Percentiles rank a stretch among this genome's conserved stretches.
These are phyloP conservation scores for Lasioglossum lativentre DNA, from an alignment of 2,888 invertebrate species.

Conservation along the genomic window DNA sequence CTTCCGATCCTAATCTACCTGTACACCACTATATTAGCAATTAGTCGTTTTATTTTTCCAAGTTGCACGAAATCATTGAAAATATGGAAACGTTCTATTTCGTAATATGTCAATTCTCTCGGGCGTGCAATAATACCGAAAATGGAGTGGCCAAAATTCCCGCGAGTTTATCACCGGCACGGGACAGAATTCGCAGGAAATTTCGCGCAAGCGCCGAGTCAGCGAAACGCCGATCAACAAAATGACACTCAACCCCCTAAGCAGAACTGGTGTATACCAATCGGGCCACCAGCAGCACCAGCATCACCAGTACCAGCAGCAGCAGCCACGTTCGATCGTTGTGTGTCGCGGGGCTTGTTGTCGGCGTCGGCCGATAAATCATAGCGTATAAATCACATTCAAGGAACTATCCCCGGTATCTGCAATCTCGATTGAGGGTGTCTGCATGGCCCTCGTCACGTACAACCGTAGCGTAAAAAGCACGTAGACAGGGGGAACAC, in stretches of 20 bases:
- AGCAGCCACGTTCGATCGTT: conserved; percentile 6
- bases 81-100: background rate
- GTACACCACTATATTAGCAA: background rate
- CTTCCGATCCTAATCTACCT: background rate
- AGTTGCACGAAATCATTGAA: no score
- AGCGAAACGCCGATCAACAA: conserved; percentile 1
- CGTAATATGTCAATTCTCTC: background rate
- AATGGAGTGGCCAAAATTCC: background rate
- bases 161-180: background rate
- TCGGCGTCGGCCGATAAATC: conserved; percentile 21
- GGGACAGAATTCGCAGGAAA: background rate
- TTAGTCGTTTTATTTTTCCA: no score
- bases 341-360: background rate
- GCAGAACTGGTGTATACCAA: background rate
- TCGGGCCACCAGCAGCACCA: background rate
- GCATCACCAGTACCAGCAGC: background rate
- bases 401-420: conserved; percentile 26
- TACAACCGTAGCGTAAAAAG: conserved; percentile 36
- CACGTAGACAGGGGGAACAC: conserved; percentile 48
- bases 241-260: background rate
- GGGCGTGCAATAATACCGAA: background rate
- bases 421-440: conserved; percentile 35
- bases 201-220: background rate
- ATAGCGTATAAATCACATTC: conserved; percentile 26
- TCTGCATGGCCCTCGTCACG: conserved; percentile 31